These are phyloP conservation scores for Tokudaia muenninki DNA, from an alignment of 2,797 vertebrate genomes.

Conservation along the genomic window DNA sequence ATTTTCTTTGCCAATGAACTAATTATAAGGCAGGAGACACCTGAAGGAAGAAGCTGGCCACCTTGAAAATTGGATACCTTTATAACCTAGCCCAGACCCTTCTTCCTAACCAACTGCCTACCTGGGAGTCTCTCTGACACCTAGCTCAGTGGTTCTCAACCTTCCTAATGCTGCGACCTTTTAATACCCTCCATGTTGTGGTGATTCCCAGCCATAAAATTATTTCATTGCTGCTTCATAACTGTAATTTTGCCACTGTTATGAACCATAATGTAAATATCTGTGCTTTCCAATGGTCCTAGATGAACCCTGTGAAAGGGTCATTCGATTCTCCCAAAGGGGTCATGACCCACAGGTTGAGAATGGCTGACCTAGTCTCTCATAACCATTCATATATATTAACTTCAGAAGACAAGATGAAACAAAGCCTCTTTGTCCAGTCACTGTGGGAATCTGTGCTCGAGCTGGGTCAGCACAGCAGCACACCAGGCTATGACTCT, in stretches of 20 bases:
- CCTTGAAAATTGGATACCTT: background rate
- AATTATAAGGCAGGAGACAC: background rate
- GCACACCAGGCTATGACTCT: background rate
- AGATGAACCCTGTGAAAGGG: background rate
- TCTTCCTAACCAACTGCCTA: background rate
- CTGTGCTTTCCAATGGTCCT: background rate
- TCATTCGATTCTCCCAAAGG: background rate
- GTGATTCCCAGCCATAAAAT: background rate
- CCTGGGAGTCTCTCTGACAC: background rate
- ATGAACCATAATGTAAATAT: background rate
- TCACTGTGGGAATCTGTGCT: background rate
- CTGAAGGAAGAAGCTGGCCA: background rate
- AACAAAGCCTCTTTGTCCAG: background rate
- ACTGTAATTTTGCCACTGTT: background rate
- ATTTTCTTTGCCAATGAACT: background rate
- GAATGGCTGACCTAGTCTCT: background rate
- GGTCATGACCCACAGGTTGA: background rate
- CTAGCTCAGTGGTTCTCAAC: background rate
- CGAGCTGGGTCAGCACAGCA: background rate
- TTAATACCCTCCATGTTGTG: background rate
- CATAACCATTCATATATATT: background rate
- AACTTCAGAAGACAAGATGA: background rate
- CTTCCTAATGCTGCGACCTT: background rate
- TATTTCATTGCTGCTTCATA: background rate
- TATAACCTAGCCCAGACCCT: background rate